Base-by-base conservation (phyloP, 1,140 invertebrate genomes). In the Brachionus manjavacas region DNA sequence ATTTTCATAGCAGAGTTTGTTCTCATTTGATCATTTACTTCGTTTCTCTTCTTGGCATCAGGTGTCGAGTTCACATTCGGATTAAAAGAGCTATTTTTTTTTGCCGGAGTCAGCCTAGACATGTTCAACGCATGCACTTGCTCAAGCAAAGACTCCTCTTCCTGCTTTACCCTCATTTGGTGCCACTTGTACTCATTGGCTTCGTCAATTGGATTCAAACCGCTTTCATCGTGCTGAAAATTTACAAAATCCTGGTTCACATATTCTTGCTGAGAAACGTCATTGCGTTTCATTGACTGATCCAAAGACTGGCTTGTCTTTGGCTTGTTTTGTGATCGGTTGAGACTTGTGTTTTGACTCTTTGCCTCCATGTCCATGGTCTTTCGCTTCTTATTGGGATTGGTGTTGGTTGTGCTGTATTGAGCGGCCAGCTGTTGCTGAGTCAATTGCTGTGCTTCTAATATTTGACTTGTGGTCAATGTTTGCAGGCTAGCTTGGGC, bases 1-100 rank as follows among this genome's bases (percentile, higher is more conserved):
- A 81, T 81, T 64, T 81, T 81, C 79, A 81, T 81, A 1, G 79
- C 55, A 2, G 41, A 46, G 25, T 76, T 76, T 14, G 52, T 76
- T 14, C 14, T 31, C 9, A 9, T 23, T 14, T 35, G 16, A 14
- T 41, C 52, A 43, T 4, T 25, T 28, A 20, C 3, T 41, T 28
- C 31, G 3, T 31, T 8, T 25, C 64, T 68, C 35, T 66, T 60
- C 35, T 68, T 60, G 14, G 4, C 35, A 43, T 28, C 20, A 35
- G 72, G 72, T 20, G 39, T 76, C 20, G 72, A 49, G 49, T 76
- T 76, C 14, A 49, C 20, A 49, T 49, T 35, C 1, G 79, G 79
- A 23, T 14, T 81, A 68, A 81, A 81, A 2, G 60, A 25, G 11
- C 46, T 20, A 25, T 76, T 76, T 49, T 25, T 76, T 16, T 76